Evolutionary conservation across 1,140 invertebrate genomes (phyloP), one percentile per base, ranked within the genome.

Genomic region (Cydia amplana): DNA sequence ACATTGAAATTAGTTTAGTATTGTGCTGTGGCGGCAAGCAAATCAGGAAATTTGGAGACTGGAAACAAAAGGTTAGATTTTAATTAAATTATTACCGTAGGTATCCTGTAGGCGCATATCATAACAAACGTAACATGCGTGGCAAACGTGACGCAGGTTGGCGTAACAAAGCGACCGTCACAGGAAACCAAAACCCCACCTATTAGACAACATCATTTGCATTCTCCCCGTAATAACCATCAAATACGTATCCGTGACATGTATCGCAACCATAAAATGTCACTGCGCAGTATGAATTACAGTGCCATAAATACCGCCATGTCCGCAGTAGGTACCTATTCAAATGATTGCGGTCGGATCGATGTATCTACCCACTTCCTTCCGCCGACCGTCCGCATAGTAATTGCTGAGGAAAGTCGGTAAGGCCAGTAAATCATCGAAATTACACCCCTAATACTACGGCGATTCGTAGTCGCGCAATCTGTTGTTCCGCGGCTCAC

Each of bases 371-470:
- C 84, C 85, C 78, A 84, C 81, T 91, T 91, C 89, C 89, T 90
- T 91, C 88, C 90, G 84, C 80, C 84, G 82, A 83, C 83, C 83
- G 85, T 76, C 89, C 86, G 87, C 85, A 88, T 83, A 87, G 89
- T 90, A 91, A 91, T 91, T 91, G 88, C 83, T 81, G 84, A 83
- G 81, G 83, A 87, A 88, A 85, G 83, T 43, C 85, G 85, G 81
- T 78, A 79, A 79, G 72, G 74, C 80, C 80, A 77, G 80, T 91
- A 91, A 91, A 91, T 91, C 90, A 91, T 89, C 87, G 79, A 88
- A 92, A 92, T 91, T 91, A 91, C 89, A 89, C 82, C 86, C 86
- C 87, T 60, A 86, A 90, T 91, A 91, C 88, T 87, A 90, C 86
- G 79, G 79, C 83, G 84, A 86, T 87, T 87, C 79, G 79, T 77